Conservation (phyloP, 2,113 vertebrate genomes). For the Hystrix brachyura region DNA sequence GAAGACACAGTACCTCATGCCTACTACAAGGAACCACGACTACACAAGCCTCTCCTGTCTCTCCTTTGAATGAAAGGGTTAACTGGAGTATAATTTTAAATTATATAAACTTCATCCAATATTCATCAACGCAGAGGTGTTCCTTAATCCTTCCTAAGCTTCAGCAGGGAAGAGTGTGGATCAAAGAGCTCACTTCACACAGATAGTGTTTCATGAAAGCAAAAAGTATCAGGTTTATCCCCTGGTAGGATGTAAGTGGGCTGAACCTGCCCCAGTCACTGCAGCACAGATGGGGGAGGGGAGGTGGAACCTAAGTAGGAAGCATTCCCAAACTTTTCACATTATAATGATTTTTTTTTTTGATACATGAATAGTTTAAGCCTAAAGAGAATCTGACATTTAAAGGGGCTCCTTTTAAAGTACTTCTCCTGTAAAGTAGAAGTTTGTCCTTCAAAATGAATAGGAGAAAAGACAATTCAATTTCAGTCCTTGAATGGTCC, state of each 20-base stretch:
- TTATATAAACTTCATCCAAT: conserved; percentile 72
- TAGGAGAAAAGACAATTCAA: not conserved
- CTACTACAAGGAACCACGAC: not conserved
- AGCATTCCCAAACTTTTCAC: not conserved
- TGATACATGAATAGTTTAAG: conserved; percentile 5
- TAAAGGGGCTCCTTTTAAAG: not conserved
- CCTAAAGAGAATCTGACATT: not conserved
- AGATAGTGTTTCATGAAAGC: conserved; percentile 72
- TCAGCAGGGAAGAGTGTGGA: conserved; percentile 55
- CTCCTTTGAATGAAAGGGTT: conserved; percentile 15
- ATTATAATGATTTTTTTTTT: not conserved
- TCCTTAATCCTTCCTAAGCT: conserved; percentile 60
- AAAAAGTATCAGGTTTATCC: conserved; percentile 50
- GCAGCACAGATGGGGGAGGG: not conserved
- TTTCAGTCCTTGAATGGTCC: not conserved
- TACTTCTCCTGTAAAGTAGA: conserved; percentile 41
- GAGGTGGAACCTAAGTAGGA: not conserved
- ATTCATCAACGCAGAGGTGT: conserved; percentile 71
- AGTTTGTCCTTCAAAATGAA: not conserved
- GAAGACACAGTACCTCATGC: not conserved
- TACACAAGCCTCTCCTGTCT: not conserved
- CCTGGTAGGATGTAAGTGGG: conserved; percentile 26
- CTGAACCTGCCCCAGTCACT: not conserved
- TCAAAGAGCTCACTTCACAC: conserved; percentile 70
- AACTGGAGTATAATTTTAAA: conserved; percentile 50